Percentiles rank a stretch among this genome's conserved stretches.
Evolutionary conservation across 2,797 vertebrate species (phyloP).

Genomic region (Moxostoma hubbsi): DNA sequence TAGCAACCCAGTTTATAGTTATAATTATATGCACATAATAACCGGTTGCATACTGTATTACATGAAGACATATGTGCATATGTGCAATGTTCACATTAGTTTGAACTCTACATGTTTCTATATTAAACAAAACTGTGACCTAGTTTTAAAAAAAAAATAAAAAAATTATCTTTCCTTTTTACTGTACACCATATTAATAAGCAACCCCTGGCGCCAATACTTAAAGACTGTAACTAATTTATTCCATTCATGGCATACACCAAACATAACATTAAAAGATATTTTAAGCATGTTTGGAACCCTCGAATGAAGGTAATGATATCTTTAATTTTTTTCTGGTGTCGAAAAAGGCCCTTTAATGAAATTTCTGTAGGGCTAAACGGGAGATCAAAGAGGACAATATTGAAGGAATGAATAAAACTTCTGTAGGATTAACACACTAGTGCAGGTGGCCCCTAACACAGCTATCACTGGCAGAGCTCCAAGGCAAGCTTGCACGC

Average conservation of each 20-base stretch:
- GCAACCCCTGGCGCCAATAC: conserved; percentile 46
- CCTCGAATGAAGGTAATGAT: conserved; percentile 73
- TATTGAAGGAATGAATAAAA: conserved; percentile 69
- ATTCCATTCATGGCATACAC: conserved; percentile 64
- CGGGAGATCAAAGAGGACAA: conserved; percentile 74
- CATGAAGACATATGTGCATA: conserved; percentile 24
- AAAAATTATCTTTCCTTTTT: conserved; percentile 30
- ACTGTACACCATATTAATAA: conserved; percentile 51
- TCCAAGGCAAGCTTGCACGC: conserved; percentile 66
- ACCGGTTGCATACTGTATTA: conserved; percentile 28
- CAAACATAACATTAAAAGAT: conserved; percentile 73
- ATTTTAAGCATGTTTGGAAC: conserved; percentile 73
- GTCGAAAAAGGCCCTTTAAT: conserved; percentile 73
- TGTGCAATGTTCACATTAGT: conserved; percentile 36
- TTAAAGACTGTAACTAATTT: conserved; percentile 69
- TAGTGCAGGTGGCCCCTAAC: conserved; percentile 72
- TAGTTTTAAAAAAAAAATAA: neutral
- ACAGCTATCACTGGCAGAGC: conserved; percentile 70
- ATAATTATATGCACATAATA: conserved; percentile 39
- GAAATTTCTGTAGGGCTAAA: conserved; percentile 74
- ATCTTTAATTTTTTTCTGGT: conserved; percentile 74
- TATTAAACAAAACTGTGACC: conserved; percentile 55
- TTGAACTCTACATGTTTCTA: conserved; percentile 28
- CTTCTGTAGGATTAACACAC: conserved; percentile 67
- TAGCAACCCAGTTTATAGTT: conserved; percentile 21